Evolutionary conservation across 2,888 invertebrate genomes (phyloP).

Genomic region (Galerucella nymphaeae): DNA sequence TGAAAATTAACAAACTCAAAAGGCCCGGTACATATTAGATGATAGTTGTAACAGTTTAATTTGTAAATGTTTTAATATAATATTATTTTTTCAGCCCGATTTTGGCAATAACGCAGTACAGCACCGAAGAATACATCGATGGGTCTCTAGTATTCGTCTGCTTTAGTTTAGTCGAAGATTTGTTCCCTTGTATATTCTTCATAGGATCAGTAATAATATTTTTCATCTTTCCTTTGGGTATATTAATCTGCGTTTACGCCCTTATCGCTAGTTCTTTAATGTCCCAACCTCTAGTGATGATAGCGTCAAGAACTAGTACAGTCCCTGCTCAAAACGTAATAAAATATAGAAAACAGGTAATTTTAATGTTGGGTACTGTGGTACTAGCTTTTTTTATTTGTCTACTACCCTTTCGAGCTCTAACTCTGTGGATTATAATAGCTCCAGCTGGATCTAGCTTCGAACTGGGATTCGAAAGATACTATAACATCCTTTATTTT

Average conservation of each 20-base stretch:
- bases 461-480: slow-evolving; percentile 78
- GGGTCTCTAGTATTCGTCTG: slow-evolving; percentile 81
- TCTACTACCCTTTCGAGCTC: slow-evolving; percentile 87
- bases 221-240: slow-evolving; percentile 85
- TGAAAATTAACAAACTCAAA: too few relatives aligned
- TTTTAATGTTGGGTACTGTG: slow-evolving; percentile 89
- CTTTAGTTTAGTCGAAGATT: slow-evolving; percentile 80
- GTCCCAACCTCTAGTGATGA: slow-evolving; percentile 77
- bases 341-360: slow-evolving; percentile 83
- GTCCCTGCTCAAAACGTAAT: slow-evolving; percentile 69
- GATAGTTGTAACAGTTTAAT: slow-evolving; percentile 31
- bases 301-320: slow-evolving; percentile 68
- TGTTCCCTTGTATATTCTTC: slow-evolving; percentile 85
- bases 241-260: slow-evolving; percentile 84
- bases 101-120: slow-evolving; percentile 82
- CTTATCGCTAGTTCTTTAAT: slow-evolving; percentile 88
- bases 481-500: slow-evolving; percentile 86
- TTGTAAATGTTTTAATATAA: slow-evolving; percentile 29
- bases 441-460: slow-evolving; percentile 74
- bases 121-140: slow-evolving; percentile 77
- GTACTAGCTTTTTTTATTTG: slow-evolving; percentile 92
- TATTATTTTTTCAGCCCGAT: slow-evolving; percentile 79
- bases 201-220: slow-evolving; percentile 83
- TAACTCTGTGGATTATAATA: slow-evolving; percentile 88
- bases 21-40: slow-evolving; percentile 7